Evolutionary conservation across 2,113 vertebrate species (phyloP).

Genomic region (Salvator merianae): DNA sequence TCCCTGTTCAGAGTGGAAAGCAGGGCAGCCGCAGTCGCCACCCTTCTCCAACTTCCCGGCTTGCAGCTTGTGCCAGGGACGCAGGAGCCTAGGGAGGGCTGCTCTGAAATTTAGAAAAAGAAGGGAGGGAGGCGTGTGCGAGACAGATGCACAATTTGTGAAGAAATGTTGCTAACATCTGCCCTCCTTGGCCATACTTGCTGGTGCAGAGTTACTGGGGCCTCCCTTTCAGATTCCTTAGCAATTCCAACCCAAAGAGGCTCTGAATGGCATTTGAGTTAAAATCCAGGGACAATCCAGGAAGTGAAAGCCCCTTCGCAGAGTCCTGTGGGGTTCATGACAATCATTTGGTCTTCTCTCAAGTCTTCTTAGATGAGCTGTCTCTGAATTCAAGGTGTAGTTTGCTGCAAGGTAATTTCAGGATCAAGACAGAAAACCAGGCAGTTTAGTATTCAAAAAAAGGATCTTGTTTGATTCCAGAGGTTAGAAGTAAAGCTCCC

Average conservation of each 20-base stretch:
- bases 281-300: not conserved
- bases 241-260: not conserved
- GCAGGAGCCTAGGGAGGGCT: not conserved
- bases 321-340: too few relatives aligned
- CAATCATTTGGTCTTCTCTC: not conserved
- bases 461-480: too few relatives aligned
- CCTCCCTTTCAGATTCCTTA: not conserved
- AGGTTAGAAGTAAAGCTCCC: too few relatives aligned
- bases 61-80: not conserved
- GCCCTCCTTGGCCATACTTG: too few relatives aligned
- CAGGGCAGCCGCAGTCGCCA: not conserved
- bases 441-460: too few relatives aligned
- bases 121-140: not conserved
- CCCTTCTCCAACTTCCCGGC: not conserved
- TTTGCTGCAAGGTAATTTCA: too few relatives aligned
- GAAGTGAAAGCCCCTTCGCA: not conserved
- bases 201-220: too few relatives aligned
- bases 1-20: slow-evolving; percentile 61
- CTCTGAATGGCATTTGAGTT: not conserved
- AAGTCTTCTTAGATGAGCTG: too few relatives aligned
- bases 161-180: not conserved
- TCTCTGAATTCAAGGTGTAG: not conserved
- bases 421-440: too few relatives aligned
- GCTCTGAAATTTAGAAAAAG: not conserved
- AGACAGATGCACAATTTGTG: not conserved